Conservation (phyloP, 92 coral and sea anemone genomes). For the Montipora capitata region DNA sequence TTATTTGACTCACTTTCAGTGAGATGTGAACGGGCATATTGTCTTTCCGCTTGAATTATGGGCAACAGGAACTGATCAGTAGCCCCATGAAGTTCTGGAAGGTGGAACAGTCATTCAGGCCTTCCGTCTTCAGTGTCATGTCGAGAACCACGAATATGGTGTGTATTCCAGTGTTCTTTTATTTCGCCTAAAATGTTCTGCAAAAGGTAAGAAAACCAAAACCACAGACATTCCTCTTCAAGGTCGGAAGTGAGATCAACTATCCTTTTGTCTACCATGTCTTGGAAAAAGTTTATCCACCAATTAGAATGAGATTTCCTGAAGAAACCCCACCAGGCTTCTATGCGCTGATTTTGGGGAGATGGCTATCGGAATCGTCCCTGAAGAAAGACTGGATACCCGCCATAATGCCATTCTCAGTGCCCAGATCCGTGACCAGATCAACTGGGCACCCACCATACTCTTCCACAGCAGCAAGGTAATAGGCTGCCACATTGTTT, state of each 20-base stretch:
- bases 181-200: too few species aligned
- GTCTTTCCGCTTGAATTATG: neutral
- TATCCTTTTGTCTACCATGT: conserved; percentile 52
- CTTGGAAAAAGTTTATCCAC: conserved; percentile 77
- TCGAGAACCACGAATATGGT: too few species aligned
- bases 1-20: neutral
- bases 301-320: conserved; percentile 61
- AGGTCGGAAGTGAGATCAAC: neutral
- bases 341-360: conserved; percentile 69
- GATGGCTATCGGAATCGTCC: conserved; percentile 32
- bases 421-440: conserved; percentile 36
- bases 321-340: conserved; percentile 73
- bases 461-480: conserved; percentile 29
- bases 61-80: conserved; percentile 50
- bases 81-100: conserved; percentile 69
- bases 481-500: conserved; percentile 36
- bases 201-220: too few species aligned
- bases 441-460: conserved; percentile 44
- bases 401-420: conserved; percentile 46
- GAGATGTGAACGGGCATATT: conserved; percentile 11
- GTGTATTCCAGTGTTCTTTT: too few species aligned
- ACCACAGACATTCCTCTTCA: too few species aligned
- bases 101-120: conserved; percentile 65
- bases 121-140: conserved; percentile 39
- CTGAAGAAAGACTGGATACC: conserved; percentile 41